Base-by-base conservation (phyloP, 2,797 vertebrate species). In the Acropternis orthonyx region DNA sequence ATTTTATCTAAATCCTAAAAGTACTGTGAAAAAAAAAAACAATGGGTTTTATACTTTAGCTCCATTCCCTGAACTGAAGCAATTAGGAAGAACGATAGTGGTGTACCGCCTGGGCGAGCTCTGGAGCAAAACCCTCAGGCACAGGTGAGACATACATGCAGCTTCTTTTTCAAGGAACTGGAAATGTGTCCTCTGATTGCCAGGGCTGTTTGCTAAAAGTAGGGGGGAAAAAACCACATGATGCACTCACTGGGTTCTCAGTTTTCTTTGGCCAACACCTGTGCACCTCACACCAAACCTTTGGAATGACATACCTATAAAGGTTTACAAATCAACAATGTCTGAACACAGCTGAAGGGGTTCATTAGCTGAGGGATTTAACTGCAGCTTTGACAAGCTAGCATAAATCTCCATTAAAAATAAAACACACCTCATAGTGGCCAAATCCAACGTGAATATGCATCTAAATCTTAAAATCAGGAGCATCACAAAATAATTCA, bases 341-440 rank as follows among this genome's bases (percentile, higher is more conserved):
- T 65, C 84, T 85, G 90, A 95, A 85, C 96, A 97, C 95, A 96
- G 89, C 76, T 30, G 66, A 95, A 95, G 61, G 56, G 81, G 79
- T 94, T 96, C 91, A 23, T 91, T 96, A 97, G 88, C 95, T 92
- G 91, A 93, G 91, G 96, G 91, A 93, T 88, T 93, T 88, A 93
- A 95, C 89, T 43, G 85, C 97, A 95, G 97, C 97, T 97, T 95
- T 97, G 91, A 94, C 63, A 87, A 97, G 95, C 91, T 97, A 89
- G 95, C 97, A 93, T 97, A 97, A 97, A 97, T 95, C 95, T 95
- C 96, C 67, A 94, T 97, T 96, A 95, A 95, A 96, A 97, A 93
- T 85, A 89, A 93, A 95, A 92, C 34, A 44, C 92, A 82, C 93
- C 81, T 95, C 95, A 48, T 90, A 89, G 77, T 77, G 82, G 96